Base-by-base conservation (phyloP, 2,113 vertebrate genomes). In the Notothenia rossii region DNA sequence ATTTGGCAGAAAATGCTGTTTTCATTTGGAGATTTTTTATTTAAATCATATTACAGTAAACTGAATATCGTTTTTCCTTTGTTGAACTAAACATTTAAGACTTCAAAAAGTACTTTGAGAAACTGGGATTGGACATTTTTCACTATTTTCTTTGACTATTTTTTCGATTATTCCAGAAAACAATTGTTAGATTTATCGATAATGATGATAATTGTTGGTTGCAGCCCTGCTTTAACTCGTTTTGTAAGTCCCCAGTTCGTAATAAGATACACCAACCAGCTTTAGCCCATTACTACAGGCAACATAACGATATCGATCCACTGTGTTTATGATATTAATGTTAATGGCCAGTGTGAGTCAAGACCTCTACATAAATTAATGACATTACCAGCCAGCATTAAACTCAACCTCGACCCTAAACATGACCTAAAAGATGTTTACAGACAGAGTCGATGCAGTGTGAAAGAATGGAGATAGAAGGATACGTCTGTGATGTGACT, bases 401-500 rank as follows among this genome's bases (percentile, higher is more conserved):
- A 40, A 43, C 46, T 20, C 33, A 22, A 9, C 25, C 17, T 29
- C 0, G 13, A 67, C 40, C 46, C 7, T 59, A 13, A 43, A 55
- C 15, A 33, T 60, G 11, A 64, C 54, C 56, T 15, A 14, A 61
- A 46, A 5, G 15, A 62, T 89, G 72, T 89, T 82, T 83, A 71
- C 68, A 48, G 61, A 54, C 43, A 18, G 54, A 46, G 13, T 72
- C 51, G 54, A 59, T 69, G 33, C 69, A 51, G 25, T 53, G 70
- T 66, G 64, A 74, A 58, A 25, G 62, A 58, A 43, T 77, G 76
- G 66, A 70, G 80, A 79, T 77, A 54, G 75, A 59, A 64, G 56
- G 79, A 79, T 77, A 78, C 54, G 78, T 36, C 83, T 51, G 53
- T 77, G 66, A 83, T 86, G 62, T 51, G 76, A 66, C 84, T 86